These are phyloP conservation scores for Mus caroli DNA, from an alignment of 2,797 vertebrate species.

Conservation along the genomic window DNA sequence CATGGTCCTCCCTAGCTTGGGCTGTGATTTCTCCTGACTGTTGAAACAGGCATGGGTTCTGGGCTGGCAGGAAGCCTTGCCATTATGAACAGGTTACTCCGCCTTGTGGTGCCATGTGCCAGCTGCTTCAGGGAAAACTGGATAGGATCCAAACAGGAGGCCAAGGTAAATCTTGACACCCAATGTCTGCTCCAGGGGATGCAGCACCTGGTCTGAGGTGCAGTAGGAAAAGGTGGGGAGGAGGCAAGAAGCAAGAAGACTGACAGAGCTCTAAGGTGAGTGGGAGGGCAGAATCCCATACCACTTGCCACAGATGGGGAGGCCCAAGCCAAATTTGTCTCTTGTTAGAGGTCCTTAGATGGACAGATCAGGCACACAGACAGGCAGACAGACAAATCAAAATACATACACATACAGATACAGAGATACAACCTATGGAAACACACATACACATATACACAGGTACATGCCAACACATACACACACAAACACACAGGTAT, in stretches of 20 bases:
- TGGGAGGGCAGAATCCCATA: not conserved
- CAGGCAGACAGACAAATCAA: not conserved
- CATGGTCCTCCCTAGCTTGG: not conserved
- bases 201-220: too few species aligned
- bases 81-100: not conserved
- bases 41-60: not conserved
- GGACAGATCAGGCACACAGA: not conserved
- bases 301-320: not conserved
- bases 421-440: not conserved
- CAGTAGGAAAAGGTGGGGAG: not conserved
- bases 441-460: not conserved
- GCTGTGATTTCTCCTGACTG: too few species aligned
- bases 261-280: not conserved
- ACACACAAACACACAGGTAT: not conserved
- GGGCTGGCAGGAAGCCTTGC: not conserved
- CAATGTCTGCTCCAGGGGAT: not conserved
- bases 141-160: not conserved
- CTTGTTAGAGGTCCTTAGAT: not conserved
- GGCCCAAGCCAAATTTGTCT: not conserved
- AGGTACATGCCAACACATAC: not conserved
- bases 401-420: not conserved
- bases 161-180: too few species aligned
- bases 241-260: too few species aligned
- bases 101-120: not conserved
- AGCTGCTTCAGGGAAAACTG: not conserved